phyloP scores from a whole-genome alignment of 2,113 vertebrate species.

The Oreochromis tanganicae region DNA sequence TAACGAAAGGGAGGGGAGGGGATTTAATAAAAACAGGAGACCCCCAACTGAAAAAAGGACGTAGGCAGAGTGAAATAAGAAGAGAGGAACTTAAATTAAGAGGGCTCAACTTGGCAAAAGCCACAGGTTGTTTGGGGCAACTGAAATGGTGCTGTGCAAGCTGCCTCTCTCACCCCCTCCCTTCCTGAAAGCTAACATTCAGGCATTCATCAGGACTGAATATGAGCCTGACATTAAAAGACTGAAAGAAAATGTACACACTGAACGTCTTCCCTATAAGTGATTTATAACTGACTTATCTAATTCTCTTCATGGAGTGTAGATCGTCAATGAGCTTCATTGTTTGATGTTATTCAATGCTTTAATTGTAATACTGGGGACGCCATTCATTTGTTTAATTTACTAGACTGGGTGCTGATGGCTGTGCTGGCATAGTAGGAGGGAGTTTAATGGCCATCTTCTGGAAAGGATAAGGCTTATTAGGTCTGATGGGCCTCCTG shows the following conservation, averaged over 20 bases:
- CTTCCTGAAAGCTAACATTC: not conserved
- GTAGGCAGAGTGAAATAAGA: slow-evolving; percentile 29
- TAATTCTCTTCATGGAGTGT: not conserved
- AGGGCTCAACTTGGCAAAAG: slow-evolving; percentile 52
- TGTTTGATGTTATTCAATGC: slow-evolving; percentile 56
- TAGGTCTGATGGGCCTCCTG: slow-evolving; percentile 69
- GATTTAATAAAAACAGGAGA: slow-evolving; percentile 48
- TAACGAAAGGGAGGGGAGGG: slow-evolving; percentile 48
- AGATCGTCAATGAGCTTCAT: slow-evolving; percentile 34
- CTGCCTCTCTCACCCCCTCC: not conserved
- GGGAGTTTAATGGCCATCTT: slow-evolving; percentile 59
- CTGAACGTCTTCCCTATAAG: slow-evolving; percentile 31
- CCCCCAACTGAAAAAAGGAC: slow-evolving; percentile 35
- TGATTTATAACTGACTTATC: slow-evolving; percentile 51
- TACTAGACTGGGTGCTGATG: slow-evolving; percentile 54
- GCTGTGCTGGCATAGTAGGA: slow-evolving; percentile 24
- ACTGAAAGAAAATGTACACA: slow-evolving; percentile 44
- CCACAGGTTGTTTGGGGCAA: slow-evolving; percentile 60
- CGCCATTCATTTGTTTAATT: slow-evolving; percentile 66
- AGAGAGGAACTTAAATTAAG: slow-evolving; percentile 40
- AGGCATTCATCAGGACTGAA: slow-evolving; percentile 6
- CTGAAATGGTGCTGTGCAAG: slow-evolving; percentile 17
- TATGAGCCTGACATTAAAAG: slow-evolving; percentile 25
- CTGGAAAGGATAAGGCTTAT: slow-evolving; percentile 69
- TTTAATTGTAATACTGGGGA: slow-evolving; percentile 61